Evolutionary conservation across 1,140 invertebrate species (phyloP), one percentile per base, ranked within the genome.

Genomic region (Globodera rostochiensis): DNA sequence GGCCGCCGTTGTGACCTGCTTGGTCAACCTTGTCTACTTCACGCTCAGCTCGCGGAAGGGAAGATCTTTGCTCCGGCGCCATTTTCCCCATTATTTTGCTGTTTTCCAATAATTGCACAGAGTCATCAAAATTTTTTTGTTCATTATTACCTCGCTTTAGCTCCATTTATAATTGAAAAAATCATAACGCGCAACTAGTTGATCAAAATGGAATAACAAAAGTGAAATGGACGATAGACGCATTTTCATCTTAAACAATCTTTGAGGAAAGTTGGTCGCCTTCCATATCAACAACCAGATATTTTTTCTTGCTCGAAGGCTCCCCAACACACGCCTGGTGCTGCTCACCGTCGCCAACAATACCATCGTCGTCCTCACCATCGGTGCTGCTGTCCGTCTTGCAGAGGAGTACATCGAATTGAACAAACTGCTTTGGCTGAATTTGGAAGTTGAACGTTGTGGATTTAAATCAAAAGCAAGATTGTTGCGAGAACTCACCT

Each of bases 1-100:
- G 11, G 74, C 74, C 15, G 74, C 74, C 5, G 15, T 75, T 46
- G 66, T 75, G 8, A 70, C 74, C 9, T 70, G 53, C n/a, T 4
- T 64, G 9, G 19, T 60, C 25, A 75, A 75, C 47, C 11, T 7
- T 36, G 36, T 70, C 9, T 75, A 75, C 47, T 75, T 75, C 15
- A 19, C 25, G 25, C n/a, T 75, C 2, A 75, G 74, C 47, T 75
- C 66, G 36, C n/a, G 5, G 9, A 71, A 71, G 19, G 69, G n/a
- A 6, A 19, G 69, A 21, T 19, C 69, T 13, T 71, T 71, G 69
- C 69, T 71, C 69, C 0, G 11, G 46, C 69, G 46, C 7, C 25
- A 71, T 25, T 71, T 71, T 71, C 69, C 69, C 6, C 25, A 19
- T 1, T 7, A 45, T 71, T 71, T 71, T 71, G 69, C 69, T 11